Percentiles rank a stretch among this genome's conserved stretches.
Conservation (phyloP, 2,888 invertebrate species). For the Melipona bicolor region DNA sequence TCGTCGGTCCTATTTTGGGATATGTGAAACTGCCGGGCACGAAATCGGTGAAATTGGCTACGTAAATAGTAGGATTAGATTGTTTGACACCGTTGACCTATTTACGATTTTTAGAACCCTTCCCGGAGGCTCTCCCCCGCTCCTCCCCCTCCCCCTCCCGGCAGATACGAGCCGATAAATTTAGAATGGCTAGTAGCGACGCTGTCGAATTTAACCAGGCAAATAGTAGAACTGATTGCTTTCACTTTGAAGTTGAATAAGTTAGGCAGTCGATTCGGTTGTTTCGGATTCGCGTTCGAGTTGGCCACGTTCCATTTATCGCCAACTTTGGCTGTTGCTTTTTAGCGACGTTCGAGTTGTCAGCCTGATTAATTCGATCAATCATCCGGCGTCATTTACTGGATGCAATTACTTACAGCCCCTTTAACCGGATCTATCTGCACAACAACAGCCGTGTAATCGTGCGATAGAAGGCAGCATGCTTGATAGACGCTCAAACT, state of each 20-base stretch:
- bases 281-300: slow-evolving; percentile 16
- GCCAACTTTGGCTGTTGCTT: slow-evolving; percentile 13
- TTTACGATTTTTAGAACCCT: slow-evolving; percentile 15
- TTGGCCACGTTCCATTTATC: slow-evolving; percentile 47
- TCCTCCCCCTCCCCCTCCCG: too few relatives aligned
- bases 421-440: slow-evolving; percentile 19
- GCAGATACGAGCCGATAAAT: slow-evolving; percentile 9
- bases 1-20: not conserved
- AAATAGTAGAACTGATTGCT: slow-evolving; percentile 26
- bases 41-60: not conserved
- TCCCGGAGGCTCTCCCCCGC: not conserved
- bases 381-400: slow-evolving; percentile 38
- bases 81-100: slow-evolving; percentile 23
- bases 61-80: not conserved
- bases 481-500: not conserved
- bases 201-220: slow-evolving; percentile 22
- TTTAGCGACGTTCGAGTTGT: slow-evolving; percentile 20
- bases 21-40: not conserved
- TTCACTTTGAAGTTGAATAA: slow-evolving; percentile 30
- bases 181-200: slow-evolving; percentile 9
- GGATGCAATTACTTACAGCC: slow-evolving; percentile 33
- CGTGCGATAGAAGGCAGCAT: not conserved
- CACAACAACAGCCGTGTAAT: not conserved
- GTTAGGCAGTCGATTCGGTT: slow-evolving; percentile 28
- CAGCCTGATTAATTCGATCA: slow-evolving; percentile 47